phyloP scores from a whole-genome alignment of 2,113 vertebrate species.

The Marcusenius ussheri region DNA sequence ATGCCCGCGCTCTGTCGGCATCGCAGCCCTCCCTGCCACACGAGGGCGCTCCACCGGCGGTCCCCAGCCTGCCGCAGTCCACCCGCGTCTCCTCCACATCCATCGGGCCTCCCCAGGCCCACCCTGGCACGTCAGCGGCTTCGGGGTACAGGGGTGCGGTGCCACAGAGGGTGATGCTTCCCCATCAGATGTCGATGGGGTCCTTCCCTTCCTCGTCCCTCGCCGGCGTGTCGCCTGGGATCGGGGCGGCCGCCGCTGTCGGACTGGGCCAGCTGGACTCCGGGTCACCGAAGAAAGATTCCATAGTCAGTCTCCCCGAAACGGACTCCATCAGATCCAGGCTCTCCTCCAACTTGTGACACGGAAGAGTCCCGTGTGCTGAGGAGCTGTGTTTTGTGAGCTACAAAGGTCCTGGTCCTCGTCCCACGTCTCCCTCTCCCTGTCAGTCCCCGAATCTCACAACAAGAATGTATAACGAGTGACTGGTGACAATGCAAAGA shows the following conservation, averaged over 20 bases:
- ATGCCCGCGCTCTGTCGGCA: slow-evolving; percentile 79
- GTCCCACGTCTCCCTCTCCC: slow-evolving; percentile 9
- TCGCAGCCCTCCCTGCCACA: slow-evolving; percentile 90
- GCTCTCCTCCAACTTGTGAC: slow-evolving; percentile 96
- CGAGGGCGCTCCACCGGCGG: slow-evolving; percentile 54
- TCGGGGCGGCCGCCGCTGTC: slow-evolving; percentile 27
- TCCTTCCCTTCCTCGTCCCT: slow-evolving; percentile 48
- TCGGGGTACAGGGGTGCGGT: slow-evolving; percentile 43
- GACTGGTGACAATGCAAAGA: slow-evolving; percentile 29
- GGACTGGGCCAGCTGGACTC: slow-evolving; percentile 57
- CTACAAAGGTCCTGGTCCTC: slow-evolving; percentile 7
- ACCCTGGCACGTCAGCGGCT: slow-evolving; percentile 29
- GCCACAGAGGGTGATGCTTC: slow-evolving; percentile 57
- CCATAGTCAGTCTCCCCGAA: slow-evolving; percentile 67
- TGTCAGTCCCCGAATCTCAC: slow-evolving; percentile 36
- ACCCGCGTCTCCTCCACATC: slow-evolving; percentile 69
- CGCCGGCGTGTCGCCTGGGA: slow-evolving; percentile 35
- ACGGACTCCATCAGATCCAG: slow-evolving; percentile 78
- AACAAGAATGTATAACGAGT: slow-evolving; percentile 53
- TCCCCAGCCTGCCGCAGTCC: slow-evolving; percentile 68
- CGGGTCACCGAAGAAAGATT: slow-evolving; percentile 65
- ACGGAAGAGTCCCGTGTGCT: slow-evolving; percentile 18
- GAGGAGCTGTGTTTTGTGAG: slow-evolving; percentile 3
- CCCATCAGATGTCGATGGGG: slow-evolving; percentile 70
- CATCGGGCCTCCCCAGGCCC: slow-evolving; percentile 55